Percentiles rank a stretch among this genome's conserved stretches.
These are phyloP conservation scores for Chaetodon trifasciatus DNA, from an alignment of 2,797 vertebrate genomes.

Conservation along the genomic window DNA sequence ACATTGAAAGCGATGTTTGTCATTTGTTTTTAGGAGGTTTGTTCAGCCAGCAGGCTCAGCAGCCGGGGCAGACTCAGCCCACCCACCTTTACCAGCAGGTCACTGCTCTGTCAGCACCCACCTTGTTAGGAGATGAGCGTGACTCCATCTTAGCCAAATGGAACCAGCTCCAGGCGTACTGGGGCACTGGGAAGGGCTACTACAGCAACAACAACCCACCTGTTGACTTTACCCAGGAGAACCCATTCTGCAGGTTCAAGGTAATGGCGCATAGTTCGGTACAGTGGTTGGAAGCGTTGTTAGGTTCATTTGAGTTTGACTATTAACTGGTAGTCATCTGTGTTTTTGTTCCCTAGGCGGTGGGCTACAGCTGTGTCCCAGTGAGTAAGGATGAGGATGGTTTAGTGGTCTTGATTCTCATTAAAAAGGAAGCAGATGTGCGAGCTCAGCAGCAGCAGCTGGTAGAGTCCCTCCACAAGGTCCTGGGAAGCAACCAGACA, in stretches of 20 bases:
- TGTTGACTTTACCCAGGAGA: constrained; percentile 96
- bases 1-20: no score
- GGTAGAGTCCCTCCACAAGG: constrained; percentile 95
- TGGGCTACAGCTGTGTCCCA: constrained; percentile 95
- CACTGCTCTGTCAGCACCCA: constrained; percentile 95
- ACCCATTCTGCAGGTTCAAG: constrained; percentile 99
- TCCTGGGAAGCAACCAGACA: constrained; percentile 93
- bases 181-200: constrained; percentile 97
- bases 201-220: constrained; percentile 93
- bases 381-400: constrained; percentile 97
- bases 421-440: constrained; percentile 94
- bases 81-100: constrained; percentile 96
- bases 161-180: constrained; percentile 99
- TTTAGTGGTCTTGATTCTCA: constrained; percentile 92
- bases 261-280: constrained; percentile 70
- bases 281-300: not conserved
- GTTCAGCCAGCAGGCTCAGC: constrained; percentile 90
- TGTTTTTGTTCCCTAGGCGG: constrained; percentile 85
- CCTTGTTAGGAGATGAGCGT: constrained; percentile 94
- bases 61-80: constrained; percentile 86
- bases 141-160: constrained; percentile 97
- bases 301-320: not conserved
- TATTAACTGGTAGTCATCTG: not conserved
- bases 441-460: constrained; percentile 94
- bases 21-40: constrained; percentile 81